These are phyloP conservation scores for Drosophila rhopaloa DNA, from an alignment of 1,140 invertebrate genomes.

Conservation along the genomic window DNA sequence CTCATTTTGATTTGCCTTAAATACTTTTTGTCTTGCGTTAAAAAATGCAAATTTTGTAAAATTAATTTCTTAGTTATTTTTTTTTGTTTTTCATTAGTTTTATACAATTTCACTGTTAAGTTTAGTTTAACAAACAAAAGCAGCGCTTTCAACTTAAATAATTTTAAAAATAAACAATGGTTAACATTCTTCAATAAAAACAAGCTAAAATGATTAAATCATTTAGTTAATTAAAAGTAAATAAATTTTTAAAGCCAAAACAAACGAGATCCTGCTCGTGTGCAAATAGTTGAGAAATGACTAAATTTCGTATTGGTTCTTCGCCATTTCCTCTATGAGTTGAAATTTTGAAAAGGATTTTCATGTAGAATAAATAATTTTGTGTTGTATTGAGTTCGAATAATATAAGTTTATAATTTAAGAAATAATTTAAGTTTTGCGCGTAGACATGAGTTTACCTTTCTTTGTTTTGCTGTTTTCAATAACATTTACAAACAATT, in stretches of 20 bases:
- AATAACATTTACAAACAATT: constrained; percentile 51
- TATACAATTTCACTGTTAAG: constrained; percentile 63
- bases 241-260: constrained; percentile 79
- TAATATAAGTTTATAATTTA: constrained; percentile 55
- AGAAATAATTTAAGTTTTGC: constrained; percentile 79
- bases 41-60: constrained; percentile 62
- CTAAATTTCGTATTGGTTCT: constrained; percentile 34
- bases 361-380: constrained; percentile 69
- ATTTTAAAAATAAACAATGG: constrained; percentile 67
- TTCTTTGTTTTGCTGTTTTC: constrained; percentile 39
- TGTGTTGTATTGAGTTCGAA: constrained; percentile 58
- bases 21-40: constrained; percentile 75
- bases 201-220: constrained; percentile 65
- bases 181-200: constrained; percentile 76
- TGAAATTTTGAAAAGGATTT: constrained; percentile 62
- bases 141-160: constrained; percentile 75
- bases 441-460: constrained; percentile 69
- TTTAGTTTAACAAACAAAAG: constrained; percentile 55
- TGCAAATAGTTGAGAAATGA: constrained; percentile 70
- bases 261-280: constrained; percentile 84
- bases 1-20: constrained; percentile 70
- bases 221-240: constrained; percentile 74
- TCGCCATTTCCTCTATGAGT: constrained; percentile 44
- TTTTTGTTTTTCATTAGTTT: constrained; percentile 29
- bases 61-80: constrained; percentile 52